Percentiles rank a stretch among this genome's conserved stretches.
Conservation (phyloP, 2,797 vertebrate species). For the Acipenser ruthenus region DNA sequence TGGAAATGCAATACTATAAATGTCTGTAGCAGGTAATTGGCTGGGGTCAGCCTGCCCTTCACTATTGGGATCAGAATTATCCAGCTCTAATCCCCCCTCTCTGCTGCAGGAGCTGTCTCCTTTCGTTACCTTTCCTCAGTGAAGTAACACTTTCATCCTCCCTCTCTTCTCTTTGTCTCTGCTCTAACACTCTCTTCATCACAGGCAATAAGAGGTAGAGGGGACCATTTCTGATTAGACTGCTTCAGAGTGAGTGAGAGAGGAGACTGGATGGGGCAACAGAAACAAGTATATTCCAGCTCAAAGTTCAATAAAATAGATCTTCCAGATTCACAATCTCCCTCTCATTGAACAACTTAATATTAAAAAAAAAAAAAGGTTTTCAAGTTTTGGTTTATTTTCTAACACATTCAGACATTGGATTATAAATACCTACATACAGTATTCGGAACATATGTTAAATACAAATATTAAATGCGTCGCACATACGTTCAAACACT, state of each 20-base stretch:
- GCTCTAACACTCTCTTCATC: conserved; percentile 17
- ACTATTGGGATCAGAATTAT: conserved; percentile 51
- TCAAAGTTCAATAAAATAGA: too few relatives aligned
- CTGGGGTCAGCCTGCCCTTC: conserved; percentile 42
- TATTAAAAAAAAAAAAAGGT: too few relatives aligned
- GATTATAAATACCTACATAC: too few relatives aligned
- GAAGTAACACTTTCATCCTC: conserved; percentile 21
- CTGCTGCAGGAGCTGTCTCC: conserved; percentile 27
- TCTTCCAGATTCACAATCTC: too few relatives aligned
- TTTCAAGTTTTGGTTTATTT: too few relatives aligned
- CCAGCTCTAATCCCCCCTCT: conserved; percentile 36
- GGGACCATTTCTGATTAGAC: background rate
- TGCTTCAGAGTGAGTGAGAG: conserved; percentile 1
- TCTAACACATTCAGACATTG: too few relatives aligned
- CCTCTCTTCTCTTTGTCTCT: conserved; percentile 13
- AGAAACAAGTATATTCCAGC: too few relatives aligned
- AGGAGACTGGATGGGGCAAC: background rate
- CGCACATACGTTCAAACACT: too few relatives aligned
- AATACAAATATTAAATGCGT: too few relatives aligned
- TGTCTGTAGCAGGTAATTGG: too few relatives aligned
- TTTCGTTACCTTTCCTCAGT: conserved; percentile 27
- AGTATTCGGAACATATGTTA: too few relatives aligned
- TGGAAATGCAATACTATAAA: background rate
- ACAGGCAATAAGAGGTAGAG: conserved; percentile 11
- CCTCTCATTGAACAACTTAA: too few relatives aligned